Conservation (phyloP, 2,888 invertebrate species). For the Parascotia fuliginaria region DNA sequence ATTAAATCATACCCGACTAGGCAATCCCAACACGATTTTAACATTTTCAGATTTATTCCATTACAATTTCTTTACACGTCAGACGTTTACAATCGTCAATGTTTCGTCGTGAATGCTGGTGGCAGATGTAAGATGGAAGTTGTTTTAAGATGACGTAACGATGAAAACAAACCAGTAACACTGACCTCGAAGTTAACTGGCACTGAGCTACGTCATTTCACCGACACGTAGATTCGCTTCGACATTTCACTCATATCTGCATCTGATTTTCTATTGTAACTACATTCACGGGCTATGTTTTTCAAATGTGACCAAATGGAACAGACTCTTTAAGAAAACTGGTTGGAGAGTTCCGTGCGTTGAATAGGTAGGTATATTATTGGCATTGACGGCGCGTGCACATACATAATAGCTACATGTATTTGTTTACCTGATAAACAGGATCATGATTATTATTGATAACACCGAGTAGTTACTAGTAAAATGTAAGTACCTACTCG, state of each 20-base stretch:
- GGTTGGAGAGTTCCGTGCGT: conserved; percentile 22
- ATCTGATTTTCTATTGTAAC: conserved; percentile 22
- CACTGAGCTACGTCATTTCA: conserved; percentile 44
- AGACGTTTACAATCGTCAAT: conserved; percentile 41
- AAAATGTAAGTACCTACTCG: no score
- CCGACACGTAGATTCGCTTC: conserved; percentile 52
- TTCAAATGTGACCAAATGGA: conserved; percentile 15
- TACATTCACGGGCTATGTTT: conserved; percentile 20
- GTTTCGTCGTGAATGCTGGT: conserved; percentile 50
- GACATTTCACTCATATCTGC: conserved; percentile 57
- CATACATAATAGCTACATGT: conserved; percentile 1
- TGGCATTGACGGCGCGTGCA: conserved; percentile 5
- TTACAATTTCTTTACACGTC: conserved; percentile 48
- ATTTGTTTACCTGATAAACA: background rate
- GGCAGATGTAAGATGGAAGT: conserved; percentile 52
- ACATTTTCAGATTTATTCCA: conserved; percentile 61
- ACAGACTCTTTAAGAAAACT: conserved; percentile 34
- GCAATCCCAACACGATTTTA: conserved; percentile 79
- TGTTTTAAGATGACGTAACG: conserved; percentile 72
- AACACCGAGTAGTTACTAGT: no score
- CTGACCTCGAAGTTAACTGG: conserved; percentile 63
- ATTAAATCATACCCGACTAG: conserved; percentile 68
- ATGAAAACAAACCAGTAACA: conserved; percentile 76
- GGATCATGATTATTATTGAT: background rate
- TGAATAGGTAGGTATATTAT: conserved; percentile 21